Percentiles rank a stretch among this genome's conserved stretches.
Conservation (phyloP, 64 coral and sea anemone species). For the Montipora capricornis region DNA sequence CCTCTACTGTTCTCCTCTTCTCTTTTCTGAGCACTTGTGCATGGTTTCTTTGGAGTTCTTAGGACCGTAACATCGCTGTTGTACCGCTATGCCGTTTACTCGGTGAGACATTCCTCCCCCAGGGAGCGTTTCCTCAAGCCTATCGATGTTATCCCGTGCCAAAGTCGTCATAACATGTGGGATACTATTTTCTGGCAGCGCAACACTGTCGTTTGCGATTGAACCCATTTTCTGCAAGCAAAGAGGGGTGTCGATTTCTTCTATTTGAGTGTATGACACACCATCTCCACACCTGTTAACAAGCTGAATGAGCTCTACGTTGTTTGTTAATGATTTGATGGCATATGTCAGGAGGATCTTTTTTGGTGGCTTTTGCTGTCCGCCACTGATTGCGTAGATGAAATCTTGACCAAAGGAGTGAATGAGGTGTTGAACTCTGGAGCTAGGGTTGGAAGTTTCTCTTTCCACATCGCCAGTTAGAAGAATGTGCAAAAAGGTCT, state of each 20-base stretch:
- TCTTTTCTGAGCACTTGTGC: background rate
- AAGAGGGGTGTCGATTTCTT: constrained; percentile 50
- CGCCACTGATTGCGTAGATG: constrained; percentile 28
- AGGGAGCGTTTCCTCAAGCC: constrained; percentile 32
- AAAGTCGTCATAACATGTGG: too few species aligned
- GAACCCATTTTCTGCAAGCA: constrained; percentile 41
- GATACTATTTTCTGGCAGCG: too few species aligned
- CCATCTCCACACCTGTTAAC: constrained; percentile 48
- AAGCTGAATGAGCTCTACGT: constrained; percentile 41
- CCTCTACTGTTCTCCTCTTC: constrained; percentile 24
- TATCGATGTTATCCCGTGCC: constrained; percentile 36
- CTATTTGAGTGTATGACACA: constrained; percentile 32
- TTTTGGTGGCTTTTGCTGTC: constrained; percentile 56
- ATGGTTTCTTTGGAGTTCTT: background rate
- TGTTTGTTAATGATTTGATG: constrained; percentile 52
- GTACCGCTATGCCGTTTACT: constrained; percentile 37
- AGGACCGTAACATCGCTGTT: constrained; percentile 32
- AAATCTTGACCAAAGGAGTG: constrained; percentile 59
- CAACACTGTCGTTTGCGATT: background rate
- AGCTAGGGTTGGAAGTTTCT: background rate
- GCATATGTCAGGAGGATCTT: constrained; percentile 59
- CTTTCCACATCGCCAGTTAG: constrained; percentile 41
- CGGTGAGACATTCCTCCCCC: constrained; percentile 20
- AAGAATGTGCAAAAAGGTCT: constrained; percentile 49
- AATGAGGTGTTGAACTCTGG: constrained; percentile 35